Evolutionary conservation across 2,113 vertebrate species (phyloP), one percentile per base, ranked within the genome.

Genomic region (Gobius niger): DNA sequence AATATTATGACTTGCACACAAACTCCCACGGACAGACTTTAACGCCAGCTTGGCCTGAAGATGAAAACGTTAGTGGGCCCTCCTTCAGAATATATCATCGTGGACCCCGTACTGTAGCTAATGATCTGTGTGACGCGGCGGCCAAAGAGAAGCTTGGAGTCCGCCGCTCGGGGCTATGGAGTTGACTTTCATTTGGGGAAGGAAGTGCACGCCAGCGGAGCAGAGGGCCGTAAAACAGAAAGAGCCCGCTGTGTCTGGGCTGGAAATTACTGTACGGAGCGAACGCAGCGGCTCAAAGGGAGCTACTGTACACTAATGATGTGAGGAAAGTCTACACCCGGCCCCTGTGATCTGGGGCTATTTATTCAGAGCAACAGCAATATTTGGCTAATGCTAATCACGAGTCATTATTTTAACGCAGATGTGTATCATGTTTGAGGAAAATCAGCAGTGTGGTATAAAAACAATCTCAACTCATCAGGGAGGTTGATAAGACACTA

Each of bases 211-310:
- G 53, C 80, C 85, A 63, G 75, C 44, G 24, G 41, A 69, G 79
- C 80, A 81, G 82, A 78, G 73, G 78, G 82, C 67, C 80, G 66
- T 80, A 81, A 89, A 89, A 80, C 73, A 72, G 69, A 81, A 63
- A 78, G 82, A 72, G 66, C 73, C 62, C 11, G 68, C 76, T 89
- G 85, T 63, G 71, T 73, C 46, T 82, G 71, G 61, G 68, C 52
- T 47, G 42, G 47, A 70, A 70, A 44, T 15, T 52, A 42, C 51
- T 54, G 47, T 47, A 61, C 47, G 61, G 24, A 71, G 49, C 52
- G 69, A 75, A 50, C 60, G 76, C 70, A 50, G 63, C 70, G 65
- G 68, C 57, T 85, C 79, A 80, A 77, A 85, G 78, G 64, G 65
- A 53, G 61, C 60, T 63, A 72, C 76, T 81, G 76, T 83, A 65